Evolutionary conservation across 53 echinoderm and acorn worm species (phyloP), one percentile per base, ranked within the genome.

Genomic region (Crossaster papposus): DNA sequence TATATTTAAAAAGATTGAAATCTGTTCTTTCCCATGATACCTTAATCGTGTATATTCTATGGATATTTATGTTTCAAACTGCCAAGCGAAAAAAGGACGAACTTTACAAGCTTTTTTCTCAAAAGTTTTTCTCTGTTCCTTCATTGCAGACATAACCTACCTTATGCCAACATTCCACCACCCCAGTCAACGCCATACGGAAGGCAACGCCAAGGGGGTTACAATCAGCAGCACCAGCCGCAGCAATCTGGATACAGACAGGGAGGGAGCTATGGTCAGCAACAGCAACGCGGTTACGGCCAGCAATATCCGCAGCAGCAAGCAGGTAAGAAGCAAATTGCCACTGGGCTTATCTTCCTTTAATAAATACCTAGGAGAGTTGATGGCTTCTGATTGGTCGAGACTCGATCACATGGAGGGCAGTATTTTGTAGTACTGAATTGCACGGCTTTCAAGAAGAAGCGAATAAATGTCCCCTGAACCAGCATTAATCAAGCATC

Each of bases 151-250:
- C 87, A 87, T 51, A 87, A 76, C 54, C n/a, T 87, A 20, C 75
- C 75, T 22, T 84, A 84, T 28, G 72, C 51, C 84, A 84, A 54
- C 34, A 36, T 87, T 14, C 87, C 87, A 72, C 85, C 85, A 14
- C 87, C 87, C 34, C 75, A 51, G 54, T 14, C 24, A 34, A 20
- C n/a, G 0, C n/a, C 23, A 4, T 35, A 3, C 54, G 77, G 87
- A 2, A 55, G 87, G 58, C 87, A 87, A 58, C 77, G 77, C 30
- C 37, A 17, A 77, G 62, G 87, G 54, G 64, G 87, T 18, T 70
- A 70, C 30, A 1, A 22, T 36, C 83, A 83, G 29, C 83, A 83
- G 51, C 62, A 28, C 33, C 81, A 81, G 22, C 81, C 58, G 44
- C 65, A 82, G 65, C 87, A 86, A 58, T 37, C n/a, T 23, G 37